Conservation (phyloP, 2,113 vertebrate species). For the Lethenteron reissneri region DNA sequence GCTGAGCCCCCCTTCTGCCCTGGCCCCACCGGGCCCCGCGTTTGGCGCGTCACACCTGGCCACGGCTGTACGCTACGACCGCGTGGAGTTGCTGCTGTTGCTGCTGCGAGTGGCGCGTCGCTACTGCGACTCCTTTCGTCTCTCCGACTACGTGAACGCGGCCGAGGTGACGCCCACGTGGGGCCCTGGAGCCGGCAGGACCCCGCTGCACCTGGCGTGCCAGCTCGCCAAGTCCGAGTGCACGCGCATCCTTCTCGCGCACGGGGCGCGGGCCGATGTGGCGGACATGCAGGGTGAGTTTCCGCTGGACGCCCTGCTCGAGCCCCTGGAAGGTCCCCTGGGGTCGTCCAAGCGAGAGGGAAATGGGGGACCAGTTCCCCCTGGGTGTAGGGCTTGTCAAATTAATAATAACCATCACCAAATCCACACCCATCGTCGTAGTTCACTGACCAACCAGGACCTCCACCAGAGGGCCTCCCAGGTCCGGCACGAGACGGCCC, state of each 20-base stretch:
- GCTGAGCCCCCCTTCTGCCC: slow-evolving; percentile 30
- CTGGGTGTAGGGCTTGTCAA: neutral
- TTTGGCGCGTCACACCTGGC: slow-evolving; percentile 25
- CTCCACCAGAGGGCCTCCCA: too few relatives aligned
- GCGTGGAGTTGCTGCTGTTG: slow-evolving; percentile 32
- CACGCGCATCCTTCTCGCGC: slow-evolving; percentile 43
- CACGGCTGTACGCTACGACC: slow-evolving; percentile 67
- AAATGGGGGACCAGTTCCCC: slow-evolving; percentile 14
- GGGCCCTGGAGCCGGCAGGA: slow-evolving; percentile 26
- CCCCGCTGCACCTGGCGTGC: slow-evolving; percentile 45
- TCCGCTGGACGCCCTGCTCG: slow-evolving; percentile 40
- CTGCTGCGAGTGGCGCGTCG: slow-evolving; percentile 35
- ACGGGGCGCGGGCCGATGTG: slow-evolving; percentile 33
- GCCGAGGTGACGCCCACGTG: slow-evolving; percentile 41
- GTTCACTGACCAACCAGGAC: too few relatives aligned
- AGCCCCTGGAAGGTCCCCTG: slow-evolving; percentile 18
- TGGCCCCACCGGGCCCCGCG: slow-evolving; percentile 18
- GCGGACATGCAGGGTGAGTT: slow-evolving; percentile 25
- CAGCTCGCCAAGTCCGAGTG: slow-evolving; percentile 48
- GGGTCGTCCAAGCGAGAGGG: slow-evolving; percentile 4
- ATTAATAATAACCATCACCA: neutral
- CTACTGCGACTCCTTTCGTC: slow-evolving; percentile 15
- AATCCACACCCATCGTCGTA: neutral
- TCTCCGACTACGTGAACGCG: slow-evolving; percentile 30
- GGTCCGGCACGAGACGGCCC: too few relatives aligned